phyloP scores from a whole-genome alignment of 2,113 vertebrate species.

The Ondatra zibethicus region DNA sequence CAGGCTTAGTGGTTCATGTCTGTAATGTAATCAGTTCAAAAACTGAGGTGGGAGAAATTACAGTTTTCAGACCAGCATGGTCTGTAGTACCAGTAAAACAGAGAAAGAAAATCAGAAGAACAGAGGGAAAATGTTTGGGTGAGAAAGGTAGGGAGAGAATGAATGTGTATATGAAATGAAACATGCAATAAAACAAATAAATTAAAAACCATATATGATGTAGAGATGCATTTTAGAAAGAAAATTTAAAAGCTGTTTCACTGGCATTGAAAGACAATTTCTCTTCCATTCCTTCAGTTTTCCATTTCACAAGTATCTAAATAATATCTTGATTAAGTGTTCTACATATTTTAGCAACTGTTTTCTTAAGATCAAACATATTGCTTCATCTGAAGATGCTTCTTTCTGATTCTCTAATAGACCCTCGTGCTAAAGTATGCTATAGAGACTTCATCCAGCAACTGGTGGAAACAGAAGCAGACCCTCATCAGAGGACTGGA shows the following conservation, averaged over 20 bases:
- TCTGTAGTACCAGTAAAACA: neutral
- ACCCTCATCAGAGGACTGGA: too few species aligned
- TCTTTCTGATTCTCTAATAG: slow-evolving; percentile 35
- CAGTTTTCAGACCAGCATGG: neutral
- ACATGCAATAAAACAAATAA: neutral
- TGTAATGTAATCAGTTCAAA: neutral
- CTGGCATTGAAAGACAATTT: neutral
- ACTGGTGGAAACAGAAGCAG: too few species aligned
- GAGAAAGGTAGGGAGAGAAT: neutral
- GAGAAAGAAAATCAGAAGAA: neutral
- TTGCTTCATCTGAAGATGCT: slow-evolving; percentile 49
- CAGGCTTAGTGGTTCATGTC: too few species aligned
- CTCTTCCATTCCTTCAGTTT: neutral
- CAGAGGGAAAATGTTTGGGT: too few species aligned
- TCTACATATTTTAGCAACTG: neutral
- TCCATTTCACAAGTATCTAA: slow-evolving; percentile 14
- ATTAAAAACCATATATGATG: neutral
- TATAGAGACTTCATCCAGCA: too few species aligned
- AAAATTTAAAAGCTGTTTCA: neutral
- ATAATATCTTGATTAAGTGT: neutral
- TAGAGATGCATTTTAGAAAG: neutral
- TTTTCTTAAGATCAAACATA: slow-evolving; percentile 54
- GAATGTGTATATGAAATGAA: neutral
- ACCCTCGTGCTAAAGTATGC: neutral
- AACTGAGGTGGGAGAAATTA: neutral